Base-by-base conservation (phyloP, 1,140 invertebrate genomes). In the Dendrolimus kikuchii region DNA sequence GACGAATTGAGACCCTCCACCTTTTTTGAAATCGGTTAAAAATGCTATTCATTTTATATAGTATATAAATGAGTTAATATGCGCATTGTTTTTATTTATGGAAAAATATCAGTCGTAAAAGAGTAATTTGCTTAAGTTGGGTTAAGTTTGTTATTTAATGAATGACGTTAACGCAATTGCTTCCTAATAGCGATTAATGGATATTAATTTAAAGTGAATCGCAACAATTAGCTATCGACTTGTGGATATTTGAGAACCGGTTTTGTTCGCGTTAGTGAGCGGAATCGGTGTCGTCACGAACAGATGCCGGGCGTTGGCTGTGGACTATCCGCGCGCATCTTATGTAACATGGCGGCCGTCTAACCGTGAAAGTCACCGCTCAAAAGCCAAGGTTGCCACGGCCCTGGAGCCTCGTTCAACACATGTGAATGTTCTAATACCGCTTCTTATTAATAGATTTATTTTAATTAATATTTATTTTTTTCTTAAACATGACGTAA, bases 311-410 rank as follows among this genome's bases (percentile, higher is more conserved):
- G 59, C 64, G 68, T 59, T 67, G 68, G 48, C 60, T 62, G 57
- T 63, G 60, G 62, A 68, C 64, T 59, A 37, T 6, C 23, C 62
- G 61, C 67, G 75, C 71, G 54, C 78, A 79, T 85, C 80, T 86
- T 82, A 82, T 82, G 77, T 82, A 83, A 83, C 68, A 40, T 45
- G 60, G 50, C 74, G 74, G 58, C 73, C 74, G 79, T 79, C 81
- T 84, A 84, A 86, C 81, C 83, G 81, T 86, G 83, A 86, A 86
- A 86, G 83, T 86, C 76, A 70, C 78, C 81, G 71, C 77, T 86
- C 82, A 83, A 84, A 81, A 86, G 81, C 81, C 83, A 86, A 86
- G 83, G 83, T 86, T 81, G 81, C 57, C 72, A 64, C 60, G 79
- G 74, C 82, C 82, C 70, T 80, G 74, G 72, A 69, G 67, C 67